Evolutionary conservation across 2,888 invertebrate species (phyloP).

Genomic region (Sinodicranocentrus sp.): DNA sequence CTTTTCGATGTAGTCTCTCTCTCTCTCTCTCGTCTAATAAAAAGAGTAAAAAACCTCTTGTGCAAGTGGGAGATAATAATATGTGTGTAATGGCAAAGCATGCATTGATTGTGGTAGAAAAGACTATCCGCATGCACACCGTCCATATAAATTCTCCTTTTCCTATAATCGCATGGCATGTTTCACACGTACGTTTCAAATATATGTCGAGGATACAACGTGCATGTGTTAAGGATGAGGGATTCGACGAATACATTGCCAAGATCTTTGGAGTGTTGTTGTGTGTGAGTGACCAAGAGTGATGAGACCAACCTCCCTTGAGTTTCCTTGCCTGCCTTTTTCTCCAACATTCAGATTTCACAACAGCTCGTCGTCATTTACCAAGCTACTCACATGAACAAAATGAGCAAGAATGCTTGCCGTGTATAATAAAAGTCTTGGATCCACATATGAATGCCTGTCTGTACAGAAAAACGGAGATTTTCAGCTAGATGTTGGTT

Average conservation of each 20-base stretch:
- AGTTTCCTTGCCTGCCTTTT: not conserved
- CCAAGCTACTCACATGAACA: slow-evolving; percentile 4
- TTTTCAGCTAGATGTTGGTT: not conserved
- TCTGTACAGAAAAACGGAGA: too few species aligned
- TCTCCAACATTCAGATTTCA: slow-evolving; percentile 8
- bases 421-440: too few species aligned
- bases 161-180: too few species aligned
- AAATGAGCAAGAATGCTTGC: not conserved
- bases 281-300: slow-evolving; percentile 12
- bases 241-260: not conserved
- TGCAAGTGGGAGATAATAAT: not conserved
- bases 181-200: too few species aligned
- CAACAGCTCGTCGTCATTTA: slow-evolving; percentile 2
- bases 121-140: too few species aligned
- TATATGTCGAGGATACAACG: slow-evolving; percentile 2
- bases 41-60: not conserved
- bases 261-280: not conserved
- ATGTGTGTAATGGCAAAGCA: not conserved
- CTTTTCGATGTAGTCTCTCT: too few species aligned
- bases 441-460: too few species aligned
- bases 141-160: too few species aligned
- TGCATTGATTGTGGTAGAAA: too few species aligned
- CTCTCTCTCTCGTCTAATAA: too few species aligned
- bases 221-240: not conserved
- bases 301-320: slow-evolving; percentile 3